Percentiles rank a stretch among this genome's conserved stretches.
These are phyloP conservation scores for Dufourea novaeangliae DNA, from an alignment of 1,140 invertebrate genomes.

Conservation along the genomic window DNA sequence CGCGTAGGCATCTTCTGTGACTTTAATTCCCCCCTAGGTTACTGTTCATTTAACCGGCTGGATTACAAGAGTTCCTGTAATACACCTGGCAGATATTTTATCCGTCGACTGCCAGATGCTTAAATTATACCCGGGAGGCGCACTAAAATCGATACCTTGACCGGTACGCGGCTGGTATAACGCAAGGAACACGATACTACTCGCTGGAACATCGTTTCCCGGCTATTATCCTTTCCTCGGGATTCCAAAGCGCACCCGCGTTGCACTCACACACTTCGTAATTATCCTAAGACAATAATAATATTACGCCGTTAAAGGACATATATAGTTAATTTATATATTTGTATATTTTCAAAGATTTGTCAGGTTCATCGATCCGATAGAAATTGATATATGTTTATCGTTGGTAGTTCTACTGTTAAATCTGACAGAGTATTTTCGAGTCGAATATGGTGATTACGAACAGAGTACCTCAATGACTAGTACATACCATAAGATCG, in stretches of 20 bases:
- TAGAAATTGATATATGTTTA: too few relatives aligned
- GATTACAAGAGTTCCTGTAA: constrained; percentile 27
- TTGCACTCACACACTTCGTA: not conserved
- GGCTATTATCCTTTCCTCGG: constrained; percentile 56
- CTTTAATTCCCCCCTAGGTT: constrained; percentile 42
- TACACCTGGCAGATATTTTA: constrained; percentile 25
- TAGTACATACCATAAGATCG: too few relatives aligned
- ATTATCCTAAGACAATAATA: too few relatives aligned
- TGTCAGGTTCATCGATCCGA: too few relatives aligned
- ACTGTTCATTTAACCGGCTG: not conserved
- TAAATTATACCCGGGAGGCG: constrained; percentile 44
- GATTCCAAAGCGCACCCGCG: constrained; percentile 39
- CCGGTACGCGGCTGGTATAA: not conserved
- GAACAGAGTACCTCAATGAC: too few relatives aligned
- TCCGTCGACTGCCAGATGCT: constrained; percentile 26
- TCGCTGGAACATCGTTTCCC: constrained; percentile 33
- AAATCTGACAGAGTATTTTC: too few relatives aligned
- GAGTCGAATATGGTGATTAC: too few relatives aligned
- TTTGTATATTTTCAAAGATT: too few relatives aligned
- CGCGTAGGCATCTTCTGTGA: not conserved
- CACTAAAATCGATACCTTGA: constrained; percentile 57
- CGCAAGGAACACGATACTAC: constrained; percentile 16
- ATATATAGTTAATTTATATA: too few relatives aligned
- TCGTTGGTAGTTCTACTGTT: too few relatives aligned
- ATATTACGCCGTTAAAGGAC: too few relatives aligned